Evolutionary conservation across 2,113 vertebrate species (phyloP), one percentile per base, ranked within the genome.

Genomic region (Chitala chitala): DNA sequence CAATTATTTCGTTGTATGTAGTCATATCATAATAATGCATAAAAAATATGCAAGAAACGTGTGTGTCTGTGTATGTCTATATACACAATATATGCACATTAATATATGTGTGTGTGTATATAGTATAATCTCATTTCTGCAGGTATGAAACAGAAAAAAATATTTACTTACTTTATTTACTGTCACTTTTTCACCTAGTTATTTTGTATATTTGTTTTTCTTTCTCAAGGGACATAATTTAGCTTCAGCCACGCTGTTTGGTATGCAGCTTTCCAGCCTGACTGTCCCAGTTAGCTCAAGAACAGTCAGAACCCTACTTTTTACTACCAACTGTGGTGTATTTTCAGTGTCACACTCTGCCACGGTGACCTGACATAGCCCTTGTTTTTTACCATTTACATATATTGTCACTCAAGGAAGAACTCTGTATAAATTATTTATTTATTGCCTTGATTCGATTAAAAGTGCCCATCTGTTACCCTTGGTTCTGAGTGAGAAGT

Each of bases 301-400:
- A 69, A 77, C 80, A 86, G 80, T 81, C 83, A 80, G 83, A 77
- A 20, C 72, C 63, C 69, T 22, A 0, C 4, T 59, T 79, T 76
- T 79, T 51, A n/a, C n/a, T n/a, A n/a, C n/a, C n/a, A n/a, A n/a
- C n/a, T n/a, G n/a, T n/a, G n/a, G n/a, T n/a, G n/a, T n/a, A n/a
- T n/a, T n/a, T n/a, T n/a, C n/a, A n/a, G n/a, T n/a, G n/a, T n/a
- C n/a, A n/a, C n/a, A n/a, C n/a, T n/a, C n/a, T n/a, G n/a, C n/a
- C n/a, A n/a, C n/a, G n/a, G n/a, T n/a, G n/a, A n/a, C n/a, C 50
- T 31, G 51, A 68, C 31, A 42, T 4, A 73, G 26, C n/a, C 78
- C 73, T 69, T 75, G 65, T 58, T 76, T 75, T 70, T 31, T 71
- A 78, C 59, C 22, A 53, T 38, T 61, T 76, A 71, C 68, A 38